Evolutionary conservation across 2,113 vertebrate species (phyloP), one percentile per base, ranked within the genome.

Genomic region (Rhodinocichla rosea): DNA sequence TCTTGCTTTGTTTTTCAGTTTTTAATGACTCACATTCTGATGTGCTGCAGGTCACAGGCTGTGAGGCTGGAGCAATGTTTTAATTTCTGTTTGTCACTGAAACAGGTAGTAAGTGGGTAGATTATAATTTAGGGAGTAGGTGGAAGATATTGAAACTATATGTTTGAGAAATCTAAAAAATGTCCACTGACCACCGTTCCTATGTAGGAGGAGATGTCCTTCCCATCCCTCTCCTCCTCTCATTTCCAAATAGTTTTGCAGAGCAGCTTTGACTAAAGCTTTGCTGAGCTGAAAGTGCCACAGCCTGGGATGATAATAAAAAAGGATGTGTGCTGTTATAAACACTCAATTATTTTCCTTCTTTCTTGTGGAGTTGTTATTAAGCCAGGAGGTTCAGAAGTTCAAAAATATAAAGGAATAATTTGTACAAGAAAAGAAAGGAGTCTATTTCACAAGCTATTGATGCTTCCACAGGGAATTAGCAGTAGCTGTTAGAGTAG

Each of bases 371-470:
- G 92, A 94, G 89, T 83, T 94, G 64, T 84, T 95, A 96, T 96
- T 94, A 94, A 97, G 79, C 76, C 47, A 83, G 92, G 79, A 96
- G 87, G 96, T 97, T 97, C 96, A 97, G 92, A 96, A 97, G 96
- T 97, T 97, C 94, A 97, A 89, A 94, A 92, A 94, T 96, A 96
- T 97, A 97, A 97, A 97, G 84, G 91, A 96, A 97, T 96, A 97
- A 97, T 97, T 97, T 97, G 95, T 97, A 97, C 76, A 96, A 96
- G 96, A 97, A 97, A 96, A 97, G 94, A 97, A 97, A 97, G 89
- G 89, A 83, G 87, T 82, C 92, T 97, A 96, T 97, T 97, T 97
- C 95, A 97, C 94, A 95, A 92, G 83, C 93, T 83, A 80, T 87
- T 97, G 95, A 96, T 96, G 95, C 94, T 92, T 95, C 96, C 96